Evolutionary conservation across 2,888 invertebrate genomes (phyloP).

Genomic region (Nymphalis polychloros): DNA sequence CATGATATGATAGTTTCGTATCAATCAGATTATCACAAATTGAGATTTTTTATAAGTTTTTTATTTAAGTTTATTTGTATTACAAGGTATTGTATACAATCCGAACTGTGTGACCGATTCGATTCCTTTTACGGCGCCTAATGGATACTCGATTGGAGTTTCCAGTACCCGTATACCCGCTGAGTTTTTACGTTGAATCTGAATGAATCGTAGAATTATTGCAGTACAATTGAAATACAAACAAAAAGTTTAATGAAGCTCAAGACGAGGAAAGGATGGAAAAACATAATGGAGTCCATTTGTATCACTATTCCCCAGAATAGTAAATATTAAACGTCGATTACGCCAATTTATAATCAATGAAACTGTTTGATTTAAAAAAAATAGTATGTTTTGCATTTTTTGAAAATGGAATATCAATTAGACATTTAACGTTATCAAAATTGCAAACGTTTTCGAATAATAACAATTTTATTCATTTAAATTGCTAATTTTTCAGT

Average conservation of each 20-base stretch:
- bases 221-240: too few relatives aligned
- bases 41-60: too few relatives aligned
- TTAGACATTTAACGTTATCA: constrained; percentile 29
- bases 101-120: too few relatives aligned
- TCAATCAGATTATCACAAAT: too few relatives aligned
- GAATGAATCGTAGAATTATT: too few relatives aligned
- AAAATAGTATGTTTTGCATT: constrained; percentile 7
- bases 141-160: too few relatives aligned
- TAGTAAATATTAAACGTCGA: not conserved
- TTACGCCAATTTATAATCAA: not conserved
- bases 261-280: not conserved
- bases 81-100: too few relatives aligned
- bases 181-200: too few relatives aligned
- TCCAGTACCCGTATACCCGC: too few relatives aligned
- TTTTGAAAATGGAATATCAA: constrained; percentile 39
- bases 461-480: constrained; percentile 13
- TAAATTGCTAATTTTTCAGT: constrained; percentile 27
- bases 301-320: not conserved
- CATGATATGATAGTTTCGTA: too few relatives aligned
- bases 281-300: not conserved
- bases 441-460: constrained; percentile 33
- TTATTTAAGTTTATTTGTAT: too few relatives aligned
- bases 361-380: constrained; percentile 5
- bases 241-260: not conserved
- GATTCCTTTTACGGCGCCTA: too few relatives aligned